phyloP scores from a whole-genome alignment of 2,113 vertebrate species.

The Phycodurus eques region DNA sequence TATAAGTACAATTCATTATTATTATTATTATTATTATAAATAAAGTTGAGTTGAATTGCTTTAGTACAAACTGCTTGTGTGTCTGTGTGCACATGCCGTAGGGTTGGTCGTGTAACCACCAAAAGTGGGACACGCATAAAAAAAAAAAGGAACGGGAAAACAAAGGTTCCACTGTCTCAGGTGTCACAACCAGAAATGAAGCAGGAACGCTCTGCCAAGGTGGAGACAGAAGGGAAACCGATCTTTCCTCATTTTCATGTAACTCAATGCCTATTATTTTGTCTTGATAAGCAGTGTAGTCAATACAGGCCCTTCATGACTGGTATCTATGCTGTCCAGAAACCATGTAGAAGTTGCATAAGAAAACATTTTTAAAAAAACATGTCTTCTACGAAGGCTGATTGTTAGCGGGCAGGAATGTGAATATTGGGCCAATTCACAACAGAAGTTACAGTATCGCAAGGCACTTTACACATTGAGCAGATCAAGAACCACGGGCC shows the following conservation, averaged over 20 bases:
- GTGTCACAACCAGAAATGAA: constrained; percentile 37
- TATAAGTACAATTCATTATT: too few species aligned
- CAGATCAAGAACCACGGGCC: too few species aligned
- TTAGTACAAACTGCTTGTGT: neutral
- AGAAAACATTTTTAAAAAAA: neutral
- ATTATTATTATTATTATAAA: too few species aligned
- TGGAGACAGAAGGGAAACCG: constrained; percentile 22
- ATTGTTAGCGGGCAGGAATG: neutral
- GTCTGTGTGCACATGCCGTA: neutral
- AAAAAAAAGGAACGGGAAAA: neutral
- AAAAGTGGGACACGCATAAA: constrained; percentile 27
- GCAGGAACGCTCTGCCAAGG: constrained; percentile 3
- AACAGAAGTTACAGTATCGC: too few species aligned
- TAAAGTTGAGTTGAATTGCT: too few species aligned
- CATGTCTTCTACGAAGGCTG: neutral
- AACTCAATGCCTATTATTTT: constrained; percentile 1
- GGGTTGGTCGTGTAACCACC: constrained; percentile 24
- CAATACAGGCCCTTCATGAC: constrained; percentile 2
- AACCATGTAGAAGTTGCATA: neutral
- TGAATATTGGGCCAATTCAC: too few species aligned
- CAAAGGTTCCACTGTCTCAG: constrained; percentile 37
- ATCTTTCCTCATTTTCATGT: constrained; percentile 16
- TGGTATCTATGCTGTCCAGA: neutral
- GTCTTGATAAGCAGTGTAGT: neutral
- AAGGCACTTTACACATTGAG: too few species aligned